These are phyloP conservation scores for Euthynnus affinis DNA, from an alignment of 2,797 vertebrate genomes.

Conservation along the genomic window DNA sequence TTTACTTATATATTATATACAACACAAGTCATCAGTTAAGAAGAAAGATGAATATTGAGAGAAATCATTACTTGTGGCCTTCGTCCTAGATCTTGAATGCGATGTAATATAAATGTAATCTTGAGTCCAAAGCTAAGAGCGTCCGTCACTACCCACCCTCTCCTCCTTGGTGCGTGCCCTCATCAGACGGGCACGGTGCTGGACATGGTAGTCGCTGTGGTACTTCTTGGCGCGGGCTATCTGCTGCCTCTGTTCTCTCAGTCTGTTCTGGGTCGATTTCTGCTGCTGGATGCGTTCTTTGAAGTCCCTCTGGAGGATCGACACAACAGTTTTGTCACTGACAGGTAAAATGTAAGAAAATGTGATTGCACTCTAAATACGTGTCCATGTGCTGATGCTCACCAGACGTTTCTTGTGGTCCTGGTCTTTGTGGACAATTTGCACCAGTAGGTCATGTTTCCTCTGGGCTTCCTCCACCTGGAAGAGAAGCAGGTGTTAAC, in stretches of 20 bases:
- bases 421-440: slow-evolving; percentile 89
- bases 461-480: slow-evolving; percentile 92
- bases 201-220: slow-evolving; percentile 91
- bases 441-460: slow-evolving; percentile 91
- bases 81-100: not conserved
- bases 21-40: no score
- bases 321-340: not conserved
- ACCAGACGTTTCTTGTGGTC: slow-evolving; percentile 93
- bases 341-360: not conserved
- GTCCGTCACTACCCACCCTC: slow-evolving; percentile 79
- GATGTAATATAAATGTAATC: no score
- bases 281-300: slow-evolving; percentile 90
- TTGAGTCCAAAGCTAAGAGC: no score
- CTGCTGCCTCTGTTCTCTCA: slow-evolving; percentile 92
- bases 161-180: slow-evolving; percentile 92
- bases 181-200: slow-evolving; percentile 91
- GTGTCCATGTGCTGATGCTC: slow-evolving; percentile 47
- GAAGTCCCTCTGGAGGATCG: slow-evolving; percentile 84
- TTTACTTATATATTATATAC: no score
- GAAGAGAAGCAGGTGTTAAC: not conserved
- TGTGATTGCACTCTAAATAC: not conserved
- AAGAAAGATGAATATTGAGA: no score
- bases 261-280: slow-evolving; percentile 87
- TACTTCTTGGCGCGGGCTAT: slow-evolving; percentile 91
- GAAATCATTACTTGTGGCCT: not conserved